These are phyloP conservation scores for Discoglossus pictus DNA, from an alignment of 2,797 vertebrate genomes.

Conservation along the genomic window DNA sequence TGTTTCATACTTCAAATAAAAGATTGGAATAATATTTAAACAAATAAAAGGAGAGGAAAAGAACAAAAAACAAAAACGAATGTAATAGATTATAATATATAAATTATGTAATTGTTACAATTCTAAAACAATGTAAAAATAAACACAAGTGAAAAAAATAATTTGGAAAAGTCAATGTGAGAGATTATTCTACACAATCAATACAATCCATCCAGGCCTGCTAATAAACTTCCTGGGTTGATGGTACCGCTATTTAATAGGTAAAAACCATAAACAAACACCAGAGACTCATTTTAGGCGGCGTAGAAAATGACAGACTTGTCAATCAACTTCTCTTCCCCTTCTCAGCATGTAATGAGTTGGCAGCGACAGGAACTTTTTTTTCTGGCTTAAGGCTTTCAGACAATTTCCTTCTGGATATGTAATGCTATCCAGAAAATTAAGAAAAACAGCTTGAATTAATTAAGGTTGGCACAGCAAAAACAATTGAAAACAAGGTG, in stretches of 20 bases:
- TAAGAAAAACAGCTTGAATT: slow-evolving; percentile 53
- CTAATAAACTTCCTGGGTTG: slow-evolving; percentile 35
- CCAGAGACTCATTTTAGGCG: slow-evolving; percentile 42
- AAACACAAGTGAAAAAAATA: too few relatives aligned
- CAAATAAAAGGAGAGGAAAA: too few relatives aligned
- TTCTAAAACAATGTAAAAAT: too few relatives aligned
- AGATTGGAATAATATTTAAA: too few relatives aligned
- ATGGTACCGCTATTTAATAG: slow-evolving; percentile 42
- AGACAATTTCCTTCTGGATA: slow-evolving; percentile 53
- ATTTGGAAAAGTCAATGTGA: too few relatives aligned
- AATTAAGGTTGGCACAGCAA: slow-evolving; percentile 51
- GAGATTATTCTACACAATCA: too few relatives aligned
- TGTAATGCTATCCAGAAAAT: slow-evolving; percentile 51
- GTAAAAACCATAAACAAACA: slow-evolving; percentile 46
- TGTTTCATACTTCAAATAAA: too few relatives aligned
- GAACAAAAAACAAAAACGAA: too few relatives aligned
- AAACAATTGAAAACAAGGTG: slow-evolving; percentile 50
- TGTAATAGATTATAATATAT: too few relatives aligned
- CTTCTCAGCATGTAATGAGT: slow-evolving; percentile 49
- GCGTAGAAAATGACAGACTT: slow-evolving; percentile 49
- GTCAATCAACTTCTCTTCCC: slow-evolving; percentile 43
- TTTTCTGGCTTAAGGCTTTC: slow-evolving; percentile 48
- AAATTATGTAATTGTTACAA: too few relatives aligned
- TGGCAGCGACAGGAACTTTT: slow-evolving; percentile 46
- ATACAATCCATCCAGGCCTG: slow-evolving; percentile 16